These are phyloP conservation scores for Caradrina clavipalpis DNA, from an alignment of 2,888 invertebrate genomes.

Conservation along the genomic window DNA sequence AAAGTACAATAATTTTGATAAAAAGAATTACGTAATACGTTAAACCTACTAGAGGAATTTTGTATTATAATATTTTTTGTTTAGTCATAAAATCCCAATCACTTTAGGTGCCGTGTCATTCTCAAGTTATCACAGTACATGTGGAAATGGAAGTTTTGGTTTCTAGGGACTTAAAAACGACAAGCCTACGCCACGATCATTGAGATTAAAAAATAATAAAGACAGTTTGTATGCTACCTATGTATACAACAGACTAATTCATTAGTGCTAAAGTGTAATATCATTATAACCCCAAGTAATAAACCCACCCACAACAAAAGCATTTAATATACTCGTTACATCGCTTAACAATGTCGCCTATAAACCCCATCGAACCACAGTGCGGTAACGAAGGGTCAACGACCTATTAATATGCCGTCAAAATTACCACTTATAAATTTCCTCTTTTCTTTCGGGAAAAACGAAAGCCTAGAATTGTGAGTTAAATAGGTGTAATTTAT, in stretches of 20 bases:
- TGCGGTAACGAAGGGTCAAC: constrained; percentile 31
- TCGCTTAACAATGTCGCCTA: constrained; percentile 27
- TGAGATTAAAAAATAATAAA: not conserved
- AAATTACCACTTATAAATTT: constrained; percentile 46
- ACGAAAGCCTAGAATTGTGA: constrained; percentile 39
- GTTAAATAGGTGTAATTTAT: constrained; percentile 48
- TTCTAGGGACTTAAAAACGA: not conserved
- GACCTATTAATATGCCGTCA: constrained; percentile 25
- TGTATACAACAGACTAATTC: constrained; percentile 7
- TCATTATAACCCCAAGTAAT: constrained; percentile 25
- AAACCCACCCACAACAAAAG: constrained; percentile 34
- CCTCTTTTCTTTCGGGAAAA: constrained; percentile 43
- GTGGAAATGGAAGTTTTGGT: not conserved
- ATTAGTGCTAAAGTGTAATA: constrained; percentile 26
- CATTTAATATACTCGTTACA: constrained; percentile 44
- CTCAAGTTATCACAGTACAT: not conserved
- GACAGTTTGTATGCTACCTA: not conserved
- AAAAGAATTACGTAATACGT: not conserved
- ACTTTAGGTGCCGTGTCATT: not conserved
- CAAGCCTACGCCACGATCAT: not conserved
- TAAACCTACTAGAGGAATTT: not conserved
- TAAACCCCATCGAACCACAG: constrained; percentile 12
- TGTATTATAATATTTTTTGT: not conserved
- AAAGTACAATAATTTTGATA: not conserved
- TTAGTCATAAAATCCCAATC: constrained; percentile 3